Evolutionary conservation across 2,113 vertebrate species (phyloP), one percentile per base, ranked within the genome.

Genomic region (Pseudopodoces humilis): DNA sequence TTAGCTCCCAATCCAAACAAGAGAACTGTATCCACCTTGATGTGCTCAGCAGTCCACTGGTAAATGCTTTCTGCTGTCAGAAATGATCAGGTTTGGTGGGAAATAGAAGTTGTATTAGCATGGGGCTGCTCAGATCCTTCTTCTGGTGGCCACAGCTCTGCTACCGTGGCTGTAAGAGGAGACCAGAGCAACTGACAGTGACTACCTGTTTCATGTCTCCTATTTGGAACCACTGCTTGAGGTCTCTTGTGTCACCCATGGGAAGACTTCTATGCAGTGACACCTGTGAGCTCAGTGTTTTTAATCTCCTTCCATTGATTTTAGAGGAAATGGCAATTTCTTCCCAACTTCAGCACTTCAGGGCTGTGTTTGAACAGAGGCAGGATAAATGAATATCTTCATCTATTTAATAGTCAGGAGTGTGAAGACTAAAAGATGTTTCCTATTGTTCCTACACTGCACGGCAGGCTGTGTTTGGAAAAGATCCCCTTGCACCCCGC

Each of bases 61-160:
- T 52, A 89, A 89, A 77, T 74, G 50, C 35, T 43, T 72, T 79
- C 70, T 71, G 17, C 84, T 70, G 39, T 69, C 78, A 92, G 55
- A 95, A 92, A 43, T 9, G 16, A 33, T 85, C 72, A 27, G 53
- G 37, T 30, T 76, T 5, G 0, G 28, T 72, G 41, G 46, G 75
- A 94, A 85, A 67, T 63, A 11, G 17, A 53, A 35, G 30, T 79
- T 83, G 0, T 21, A 25, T 35, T 50, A 64, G 39, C 49, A 85
- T 28, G 17, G 31, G n/a, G 31, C n/a, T 75, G 22, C 25, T 89
- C 62, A 69, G 58, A 15, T 75, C 47, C n/a, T 58, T 79, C 27
- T 60, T 79, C 27, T 60, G 56, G 14, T 50, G 53, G 46, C 59
- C 59, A 72, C 46, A 62, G 30, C 77, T 63, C 62, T 76, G 25